Base-by-base conservation (phyloP, 2,113 vertebrate genomes). In the Muntiacus muntjak region DNA sequence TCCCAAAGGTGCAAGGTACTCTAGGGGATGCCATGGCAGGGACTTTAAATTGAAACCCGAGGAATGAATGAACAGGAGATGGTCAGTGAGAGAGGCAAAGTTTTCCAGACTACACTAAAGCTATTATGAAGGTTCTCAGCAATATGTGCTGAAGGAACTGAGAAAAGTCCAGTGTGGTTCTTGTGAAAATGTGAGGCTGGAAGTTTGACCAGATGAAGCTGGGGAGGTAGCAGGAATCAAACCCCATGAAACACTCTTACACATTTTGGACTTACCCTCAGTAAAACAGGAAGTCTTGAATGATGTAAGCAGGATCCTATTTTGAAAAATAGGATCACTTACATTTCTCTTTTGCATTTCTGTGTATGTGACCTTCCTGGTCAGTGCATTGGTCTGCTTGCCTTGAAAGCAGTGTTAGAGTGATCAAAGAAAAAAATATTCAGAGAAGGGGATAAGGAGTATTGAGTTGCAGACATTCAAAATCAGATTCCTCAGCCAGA, bases 211-310 rank as follows among this genome's bases (percentile, higher is more conserved):
- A 54, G 83, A 82, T 21, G 64, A 92, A 21, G 54, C 64, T 30
- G 25, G 33, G 36, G 82, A 14, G 67, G 26, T 10, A 19, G 15
- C 14, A 25, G 47, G 36, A 30, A 4, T 60, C 52, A 76, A 62
- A 78, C 81, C 88, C 82, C 25, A 50, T 33, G 43, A 45, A 71
- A 58, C 71, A n/a, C 33, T 89, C 57, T 98, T 95, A 87, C 98
- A 97, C 97, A 97, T 94, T 95, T 54, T 78, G 98, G 97, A 98
- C 90, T 98, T 97, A 97, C 97, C 97, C 97, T 87, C 17, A 83
- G 92, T 54, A 92, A 97, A 96, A 91, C 11, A 85, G 97, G 95
- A 98, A 98, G 98, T 97, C 64, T 93, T 97, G 21, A 45, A 33
- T 96, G 93, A 90, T 85, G 82, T 52, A 96, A 98, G 82, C 74